phyloP scores from a whole-genome alignment of 2,113 vertebrate genomes.

The Tragelaphus buxtoni region DNA sequence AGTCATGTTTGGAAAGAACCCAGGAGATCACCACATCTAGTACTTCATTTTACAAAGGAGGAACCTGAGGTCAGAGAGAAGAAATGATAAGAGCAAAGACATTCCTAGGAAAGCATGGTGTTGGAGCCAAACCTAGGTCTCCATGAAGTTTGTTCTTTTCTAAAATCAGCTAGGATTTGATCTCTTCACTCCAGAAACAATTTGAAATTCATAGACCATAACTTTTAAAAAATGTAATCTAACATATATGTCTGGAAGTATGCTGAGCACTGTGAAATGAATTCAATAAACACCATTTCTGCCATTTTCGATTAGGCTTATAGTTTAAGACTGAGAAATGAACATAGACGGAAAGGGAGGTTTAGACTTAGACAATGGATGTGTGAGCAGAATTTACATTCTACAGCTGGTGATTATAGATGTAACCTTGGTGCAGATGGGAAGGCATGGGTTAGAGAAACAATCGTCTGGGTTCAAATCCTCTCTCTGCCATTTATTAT shows the following conservation, averaged over 20 bases:
- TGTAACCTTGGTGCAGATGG: background rate
- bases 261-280: background rate
- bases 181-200: background rate
- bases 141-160: slow-evolving; percentile 24
- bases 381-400: background rate
- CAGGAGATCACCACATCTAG: background rate
- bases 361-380: background rate
- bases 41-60: background rate
- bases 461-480: background rate
- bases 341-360: background rate
- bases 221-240: background rate
- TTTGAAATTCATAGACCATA: slow-evolving; percentile 21
- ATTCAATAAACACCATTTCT: background rate
- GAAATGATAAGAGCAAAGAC: background rate
- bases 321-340: background rate
- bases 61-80: background rate
- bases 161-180: background rate
- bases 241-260: background rate
- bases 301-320: background rate
- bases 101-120: background rate
- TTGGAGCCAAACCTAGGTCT: background rate
- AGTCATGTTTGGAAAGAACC: background rate
- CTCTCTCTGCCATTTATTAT: background rate
- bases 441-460: background rate
- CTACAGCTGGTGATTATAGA: background rate